Evolutionary conservation across 2,113 vertebrate species (phyloP), one percentile per base, ranked within the genome.

Genomic region (Hippocampus abdominalis): DNA sequence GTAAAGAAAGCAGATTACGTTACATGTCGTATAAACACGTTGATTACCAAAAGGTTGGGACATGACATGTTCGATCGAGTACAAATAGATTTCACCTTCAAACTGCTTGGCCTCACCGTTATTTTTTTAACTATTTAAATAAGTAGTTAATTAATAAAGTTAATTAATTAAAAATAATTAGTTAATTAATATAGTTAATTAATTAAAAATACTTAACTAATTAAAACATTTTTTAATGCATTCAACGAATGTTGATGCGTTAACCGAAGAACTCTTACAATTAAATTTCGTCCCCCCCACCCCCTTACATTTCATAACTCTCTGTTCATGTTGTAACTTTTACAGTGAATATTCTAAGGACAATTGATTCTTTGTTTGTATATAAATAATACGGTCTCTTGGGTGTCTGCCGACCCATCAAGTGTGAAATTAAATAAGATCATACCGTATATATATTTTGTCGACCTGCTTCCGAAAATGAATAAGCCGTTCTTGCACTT

Each of bases 1-100:
- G 32, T 15, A 64, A 64, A 46, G 63, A 46, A 48, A 64, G 42
- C 62, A 44, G 62, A 64, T 64, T 64, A 23, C 62, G 15, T 64
- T 64, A 46, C 63, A 18, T 48, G 63, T 64, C 42, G 18, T 46
- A 27, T 46, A 64, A 64, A 64, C 63, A 46, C 63, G n/a, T 40
- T 64, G 42, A 64, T 64, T 46, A 64, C 23, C 23, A 11, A 64
- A 64, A 48, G 23, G 61, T 64, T 13, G 39, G 21, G 21, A 63
- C 21, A 42, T 6, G 39, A 25, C 40, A 44, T 16, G 23, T 23
- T 46, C 40, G 18, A 63, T 25, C 18, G 62, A 64, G 40, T 44
- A 46, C n/a, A 42, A 64, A 23, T 23, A 64, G 9, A 27, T 8
- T 64, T 64, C 62, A 25, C 21, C n/a, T 64, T 46, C 40, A 44